Conservation (phyloP, 2,113 vertebrate species). For the Oncorhynchus nerka region DNA sequence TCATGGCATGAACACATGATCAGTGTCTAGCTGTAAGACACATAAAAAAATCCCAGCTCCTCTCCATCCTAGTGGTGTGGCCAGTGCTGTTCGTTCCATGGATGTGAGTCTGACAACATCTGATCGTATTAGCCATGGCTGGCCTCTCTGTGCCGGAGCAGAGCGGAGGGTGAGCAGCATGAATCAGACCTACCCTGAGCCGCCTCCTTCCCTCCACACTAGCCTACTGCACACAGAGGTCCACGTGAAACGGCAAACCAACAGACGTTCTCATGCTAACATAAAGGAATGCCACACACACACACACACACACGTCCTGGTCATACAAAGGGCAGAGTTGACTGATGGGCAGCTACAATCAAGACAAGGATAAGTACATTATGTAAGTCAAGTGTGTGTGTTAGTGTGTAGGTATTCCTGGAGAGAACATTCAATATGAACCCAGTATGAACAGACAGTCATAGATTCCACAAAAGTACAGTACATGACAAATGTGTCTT, state of each 20-base stretch:
- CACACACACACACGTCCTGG: neutral
- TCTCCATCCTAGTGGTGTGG: neutral
- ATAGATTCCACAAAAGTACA: neutral
- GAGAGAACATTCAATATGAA: slow-evolving; percentile 18
- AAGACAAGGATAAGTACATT: too few species aligned
- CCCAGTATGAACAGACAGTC: slow-evolving; percentile 10
- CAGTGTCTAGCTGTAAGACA: too few species aligned
- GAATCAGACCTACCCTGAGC: slow-evolving; percentile 23
- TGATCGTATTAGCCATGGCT: slow-evolving; percentile 49
- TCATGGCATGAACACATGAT: too few species aligned
- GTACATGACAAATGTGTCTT: neutral
- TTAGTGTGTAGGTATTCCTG: slow-evolving; percentile 35
- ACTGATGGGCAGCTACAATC: neutral
- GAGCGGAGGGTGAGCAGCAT: neutral
- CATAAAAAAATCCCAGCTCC: neutral
- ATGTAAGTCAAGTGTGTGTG: too few species aligned
- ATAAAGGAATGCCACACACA: neutral
- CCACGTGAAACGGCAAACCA: neutral
- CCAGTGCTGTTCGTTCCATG: neutral
- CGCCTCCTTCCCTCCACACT: neutral
- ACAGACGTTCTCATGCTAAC: neutral
- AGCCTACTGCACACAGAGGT: neutral
- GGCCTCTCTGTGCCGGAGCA: slow-evolving; percentile 4
- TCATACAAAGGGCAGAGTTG: neutral
- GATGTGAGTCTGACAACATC: slow-evolving; percentile 41